A percentile compares a stretch with the other conserved stretches of the same genome.
Conservation (phyloP, 2,113 vertebrate genomes). For the Potamarius usumacintae region DNA sequence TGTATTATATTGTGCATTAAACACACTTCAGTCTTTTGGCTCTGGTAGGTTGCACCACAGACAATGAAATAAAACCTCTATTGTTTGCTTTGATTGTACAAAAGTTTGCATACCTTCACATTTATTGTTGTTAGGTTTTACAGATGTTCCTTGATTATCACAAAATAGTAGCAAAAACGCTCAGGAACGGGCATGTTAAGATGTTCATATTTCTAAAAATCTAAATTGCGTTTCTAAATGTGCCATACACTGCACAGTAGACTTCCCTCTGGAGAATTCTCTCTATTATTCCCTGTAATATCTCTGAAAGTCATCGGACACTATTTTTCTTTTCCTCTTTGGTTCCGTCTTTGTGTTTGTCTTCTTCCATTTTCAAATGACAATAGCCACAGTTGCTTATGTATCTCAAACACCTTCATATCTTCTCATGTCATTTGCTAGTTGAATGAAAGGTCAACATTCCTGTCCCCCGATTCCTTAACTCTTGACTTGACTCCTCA, state of each 20-base stretch:
- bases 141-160: neutral
- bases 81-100: neutral
- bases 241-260: neutral
- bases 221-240: too few species aligned
- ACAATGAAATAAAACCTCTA: neutral
- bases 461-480: neutral
- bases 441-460: neutral
- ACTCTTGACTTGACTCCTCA: neutral
- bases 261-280: neutral
- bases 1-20: neutral
- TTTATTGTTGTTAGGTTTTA: neutral
- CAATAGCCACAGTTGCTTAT: neutral
- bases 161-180: neutral
- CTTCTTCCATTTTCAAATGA: neutral
- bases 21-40: neutral
- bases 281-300: neutral
- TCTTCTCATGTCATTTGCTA: neutral
- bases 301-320: neutral
- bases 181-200: neutral
- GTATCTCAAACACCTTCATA: neutral
- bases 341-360: neutral
- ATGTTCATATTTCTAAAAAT: too few species aligned
- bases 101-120: neutral
- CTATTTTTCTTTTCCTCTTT: neutral
- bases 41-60: neutral